phyloP scores from a whole-genome alignment of 1,140 invertebrate species.

The Sinonovacula constricta region DNA sequence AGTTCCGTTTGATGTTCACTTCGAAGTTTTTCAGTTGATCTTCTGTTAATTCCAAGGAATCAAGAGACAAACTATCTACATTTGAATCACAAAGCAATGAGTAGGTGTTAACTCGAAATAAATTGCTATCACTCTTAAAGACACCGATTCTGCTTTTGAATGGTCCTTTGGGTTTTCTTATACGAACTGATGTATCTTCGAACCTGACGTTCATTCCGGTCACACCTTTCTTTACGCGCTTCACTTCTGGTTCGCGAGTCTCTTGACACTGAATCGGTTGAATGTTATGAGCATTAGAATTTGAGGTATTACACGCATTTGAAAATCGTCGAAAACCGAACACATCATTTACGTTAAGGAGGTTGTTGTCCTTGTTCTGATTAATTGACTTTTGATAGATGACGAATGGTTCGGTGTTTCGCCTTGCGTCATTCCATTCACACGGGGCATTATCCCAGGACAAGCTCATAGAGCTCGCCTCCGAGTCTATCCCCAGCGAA shows the following conservation, averaged over 20 bases:
- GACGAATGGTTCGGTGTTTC: conserved; percentile 42
- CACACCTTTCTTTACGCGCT: neutral
- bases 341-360: neutral
- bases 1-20: too few species aligned
- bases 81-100: conserved; percentile 21
- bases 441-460: conserved; percentile 49
- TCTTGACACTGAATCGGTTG: neutral
- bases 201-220: neutral
- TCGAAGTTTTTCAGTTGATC: conserved; percentile 49
- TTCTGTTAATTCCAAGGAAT: conserved; percentile 36
- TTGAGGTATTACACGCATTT: neutral
- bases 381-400: conserved; percentile 30
- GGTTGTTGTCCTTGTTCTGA: too few species aligned
- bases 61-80: conserved; percentile 26
- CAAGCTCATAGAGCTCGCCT: conserved; percentile 33
- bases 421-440: conserved; percentile 40
- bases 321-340: neutral
- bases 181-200: neutral
- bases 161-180: neutral
- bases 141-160: conserved; percentile 38
- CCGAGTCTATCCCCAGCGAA: conserved; percentile 41
- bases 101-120: conserved; percentile 24
- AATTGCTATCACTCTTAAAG: conserved; percentile 50
- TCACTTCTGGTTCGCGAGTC: neutral
- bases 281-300: too few species aligned